Evolutionary conservation across 2,113 vertebrate genomes (phyloP), one percentile per base, ranked within the genome.

Genomic region (Furnarius figulus): DNA sequence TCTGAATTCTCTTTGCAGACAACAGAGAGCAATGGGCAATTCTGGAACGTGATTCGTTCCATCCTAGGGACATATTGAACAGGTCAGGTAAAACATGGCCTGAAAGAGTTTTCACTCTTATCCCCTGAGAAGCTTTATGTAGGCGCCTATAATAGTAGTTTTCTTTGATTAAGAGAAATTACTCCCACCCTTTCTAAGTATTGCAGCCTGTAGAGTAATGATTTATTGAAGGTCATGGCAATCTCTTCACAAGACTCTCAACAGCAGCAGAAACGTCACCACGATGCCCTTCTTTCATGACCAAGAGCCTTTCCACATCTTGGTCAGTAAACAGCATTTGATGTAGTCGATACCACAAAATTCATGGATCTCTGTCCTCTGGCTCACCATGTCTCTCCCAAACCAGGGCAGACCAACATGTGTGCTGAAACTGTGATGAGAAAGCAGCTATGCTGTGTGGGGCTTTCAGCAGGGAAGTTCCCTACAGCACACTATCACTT

Each of bases 221-320:
- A 49, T 12, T 22, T 67, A 44, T 30, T 53, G 25, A 76, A 77
- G 31, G 35, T 61, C 49, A 62, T 0, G 2, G 12, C 18, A 87
- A n/a, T 28, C 46, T 82, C 17, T 90, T 76, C 46, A 37, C 1
- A 3, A 85, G 63, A 30, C 46, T 83, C 35, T 56, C 25, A 85
- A 30, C 12, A 74, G 46, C 59, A 88, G 27, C 18, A 83, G 66
- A 88, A 82, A 27, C 0, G 0, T 56, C 46, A 62, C 22, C 10
- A 53, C 5, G 14, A 53, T 25, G 20, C 6, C 15, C 2, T 9
- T 53, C 25, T 27, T 18, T 68, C 55, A 30, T 5, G 44, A 90
- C 72, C 6, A 15, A 63, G 20, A 78, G 15, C 3, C 23, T 10
- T 62, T 55, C 16, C 31, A 49, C 0, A 0, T 46, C n/a, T 53